Evolutionary conservation across 1,140 invertebrate species (phyloP), one percentile per base, ranked within the genome.

Genomic region (Drosophila malerkotliana): DNA sequence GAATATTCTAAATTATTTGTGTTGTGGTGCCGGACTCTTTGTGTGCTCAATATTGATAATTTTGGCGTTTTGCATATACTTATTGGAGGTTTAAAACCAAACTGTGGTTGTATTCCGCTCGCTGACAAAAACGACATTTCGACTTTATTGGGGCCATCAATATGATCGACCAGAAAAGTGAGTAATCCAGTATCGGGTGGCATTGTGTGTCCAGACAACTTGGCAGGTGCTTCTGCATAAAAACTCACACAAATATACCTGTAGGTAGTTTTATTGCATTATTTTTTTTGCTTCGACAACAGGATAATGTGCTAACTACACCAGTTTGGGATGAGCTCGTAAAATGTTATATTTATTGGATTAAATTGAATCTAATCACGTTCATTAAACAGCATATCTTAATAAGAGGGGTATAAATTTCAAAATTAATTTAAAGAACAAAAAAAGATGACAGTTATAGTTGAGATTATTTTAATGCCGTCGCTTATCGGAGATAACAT

Each of bases 101-200:
- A 12, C 10, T 12, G 41, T 24, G 30, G 57, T 52, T 59, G 56
- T 14, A 41, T 72, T 37, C 55, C 24, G n/a, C 26, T 49, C 41
- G 6, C 37, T 39, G 30, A 51, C 60, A 37, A 37, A 47, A 47
- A 14, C 49, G n/a, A 18, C 18, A 21, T 49, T 57, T 49, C 44
- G 54, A 9, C 62, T 74, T 59, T 54, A 64, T 57, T 28, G 47
- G 34, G 34, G 32, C 54, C 47, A 58, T 79, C 64, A 73, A 53
- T 68, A 67, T 76, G 72, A 68, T 67, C 37, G 61, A 51, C 72
- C 73, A 67, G 73, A 75, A 76, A 76, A 34, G 55, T 53, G 62
- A 51, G 55, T 37, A 67, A 76, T 68, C 48, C 51, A 74, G 55
- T 48, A 64, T 18, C 54, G 52, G 30, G 37, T 62, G 51, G 51